These are phyloP conservation scores for Falco columbarius DNA, from an alignment of 2,797 vertebrate species.

Conservation along the genomic window DNA sequence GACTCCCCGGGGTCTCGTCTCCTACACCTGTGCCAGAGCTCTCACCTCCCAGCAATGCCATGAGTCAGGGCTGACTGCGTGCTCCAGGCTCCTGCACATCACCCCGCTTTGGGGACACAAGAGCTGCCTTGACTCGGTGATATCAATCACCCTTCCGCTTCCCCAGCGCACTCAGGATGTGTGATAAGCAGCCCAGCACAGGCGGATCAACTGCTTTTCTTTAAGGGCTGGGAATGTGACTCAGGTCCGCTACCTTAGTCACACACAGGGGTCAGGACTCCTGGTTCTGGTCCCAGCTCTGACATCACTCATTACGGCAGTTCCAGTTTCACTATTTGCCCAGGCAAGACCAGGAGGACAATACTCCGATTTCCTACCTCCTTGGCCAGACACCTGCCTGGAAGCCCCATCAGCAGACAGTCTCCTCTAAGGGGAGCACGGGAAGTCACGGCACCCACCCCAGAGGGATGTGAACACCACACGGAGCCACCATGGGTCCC, in stretches of 20 bases:
- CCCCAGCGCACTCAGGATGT: accelerated
- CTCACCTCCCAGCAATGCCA: background rate
- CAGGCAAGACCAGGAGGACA: accelerated
- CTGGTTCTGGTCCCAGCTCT: background rate
- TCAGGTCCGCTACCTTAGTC: background rate
- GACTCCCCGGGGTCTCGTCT: accelerated
- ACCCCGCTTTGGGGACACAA: accelerated
- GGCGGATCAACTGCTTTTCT: accelerated
- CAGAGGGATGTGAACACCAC: background rate
- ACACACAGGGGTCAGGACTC: background rate
- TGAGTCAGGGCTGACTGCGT: background rate
- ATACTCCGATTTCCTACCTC: background rate
- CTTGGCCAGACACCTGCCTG: background rate
- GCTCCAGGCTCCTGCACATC: accelerated
- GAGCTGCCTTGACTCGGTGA: accelerated
- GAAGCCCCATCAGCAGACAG: background rate
- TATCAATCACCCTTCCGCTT: background rate
- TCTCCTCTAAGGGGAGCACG: background rate
- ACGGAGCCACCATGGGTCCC: background rate
- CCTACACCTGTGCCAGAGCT: background rate
- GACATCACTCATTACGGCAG: accelerated
- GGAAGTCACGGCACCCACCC: no score
- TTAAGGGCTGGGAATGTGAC: background rate
- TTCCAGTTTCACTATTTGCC: background rate
- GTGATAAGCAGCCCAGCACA: accelerated